A percentile compares a stretch with the other conserved stretches of the same genome.
phyloP scores from a whole-genome alignment of 37 sponge, comb jelly and placozoan genomes.

The Geodia barretti region DNA sequence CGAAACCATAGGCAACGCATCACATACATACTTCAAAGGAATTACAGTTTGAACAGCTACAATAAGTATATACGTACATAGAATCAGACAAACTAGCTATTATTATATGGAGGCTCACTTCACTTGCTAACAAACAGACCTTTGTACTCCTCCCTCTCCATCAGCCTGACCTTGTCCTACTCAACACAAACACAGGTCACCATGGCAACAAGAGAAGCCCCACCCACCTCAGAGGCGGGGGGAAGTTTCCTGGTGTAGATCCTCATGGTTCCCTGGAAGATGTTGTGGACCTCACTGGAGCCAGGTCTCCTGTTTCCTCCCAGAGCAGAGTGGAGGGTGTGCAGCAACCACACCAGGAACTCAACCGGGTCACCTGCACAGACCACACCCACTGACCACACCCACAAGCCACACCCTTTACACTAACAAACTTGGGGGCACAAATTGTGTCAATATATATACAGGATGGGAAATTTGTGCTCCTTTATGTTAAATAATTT shows the following conservation, averaged over 20 bases:
- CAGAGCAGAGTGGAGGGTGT: slow-evolving; percentile 86
- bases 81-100: too few relatives aligned
- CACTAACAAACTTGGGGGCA: too few relatives aligned
- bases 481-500: too few relatives aligned
- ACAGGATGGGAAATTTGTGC: too few relatives aligned
- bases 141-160: slow-evolving; percentile 79
- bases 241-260: slow-evolving; percentile 76
- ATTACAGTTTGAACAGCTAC: too few relatives aligned
- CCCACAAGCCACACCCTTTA: too few relatives aligned
- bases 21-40: too few relatives aligned
- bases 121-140: slow-evolving; percentile 16
- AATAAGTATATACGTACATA: not conserved
- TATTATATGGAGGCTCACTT: too few relatives aligned
- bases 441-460: too few relatives aligned
- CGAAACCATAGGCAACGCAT: not conserved
- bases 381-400: too few relatives aligned
- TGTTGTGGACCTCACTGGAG: slow-evolving; percentile 28
- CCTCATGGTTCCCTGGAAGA: slow-evolving; percentile 83
- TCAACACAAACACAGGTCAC: slow-evolving; percentile 8
- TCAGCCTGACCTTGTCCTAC: slow-evolving; percentile 24
- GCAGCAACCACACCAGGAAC: slow-evolving; percentile 95
- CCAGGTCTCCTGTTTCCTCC: slow-evolving; percentile 55
- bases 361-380: slow-evolving; percentile 89
- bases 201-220: not conserved
- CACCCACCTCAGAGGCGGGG: slow-evolving; percentile 47